Percentiles rank a stretch among this genome's conserved stretches.
Evolutionary conservation across 2,113 vertebrate genomes (phyloP).

Genomic region (Pseudorhombus dupliciocellatus): DNA sequence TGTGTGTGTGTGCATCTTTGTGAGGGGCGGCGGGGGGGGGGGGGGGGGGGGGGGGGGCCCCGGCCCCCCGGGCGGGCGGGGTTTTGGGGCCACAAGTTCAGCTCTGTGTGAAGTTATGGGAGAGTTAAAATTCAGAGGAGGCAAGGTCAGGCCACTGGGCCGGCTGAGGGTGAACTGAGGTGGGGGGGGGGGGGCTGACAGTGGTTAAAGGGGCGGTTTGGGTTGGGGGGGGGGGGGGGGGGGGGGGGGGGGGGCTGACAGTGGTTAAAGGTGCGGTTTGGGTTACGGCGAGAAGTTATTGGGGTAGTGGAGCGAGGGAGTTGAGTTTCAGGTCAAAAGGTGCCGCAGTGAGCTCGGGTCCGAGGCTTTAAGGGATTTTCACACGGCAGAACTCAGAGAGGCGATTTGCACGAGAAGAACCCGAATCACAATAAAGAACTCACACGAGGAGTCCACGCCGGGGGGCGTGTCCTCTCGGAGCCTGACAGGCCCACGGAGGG

Average conservation of each 20-base stretch:
- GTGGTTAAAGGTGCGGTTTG: constrained; percentile 67
- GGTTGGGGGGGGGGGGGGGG: constrained; percentile 13
- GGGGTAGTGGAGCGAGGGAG: constrained; percentile 26
- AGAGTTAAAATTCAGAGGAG: constrained; percentile 62
- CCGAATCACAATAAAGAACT: background rate
- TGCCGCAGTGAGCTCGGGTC: too few relatives aligned
- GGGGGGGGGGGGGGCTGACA: constrained; percentile 1
- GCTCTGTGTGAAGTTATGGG: constrained; percentile 69
- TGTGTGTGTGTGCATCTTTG: constrained; percentile 10
- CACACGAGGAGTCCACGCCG: too few relatives aligned
- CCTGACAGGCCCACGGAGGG: too few relatives aligned
- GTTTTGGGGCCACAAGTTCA: constrained; percentile 50
- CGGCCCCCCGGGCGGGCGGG: too few relatives aligned
- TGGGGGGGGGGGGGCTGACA: constrained; percentile 22
- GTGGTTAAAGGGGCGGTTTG: constrained; percentile 67
- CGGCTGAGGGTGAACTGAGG: constrained; percentile 31
- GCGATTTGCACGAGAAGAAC: background rate
- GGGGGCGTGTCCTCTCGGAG: too few relatives aligned
- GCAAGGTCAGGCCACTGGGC: constrained; percentile 55
- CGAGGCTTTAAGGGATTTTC: background rate
- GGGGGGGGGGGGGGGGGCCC: too few relatives aligned
- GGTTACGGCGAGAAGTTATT: constrained; percentile 66
- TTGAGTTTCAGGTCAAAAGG: constrained; percentile 58
- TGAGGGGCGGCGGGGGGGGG: background rate
- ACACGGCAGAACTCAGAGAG: background rate